Evolutionary conservation across 1,140 invertebrate genomes (phyloP).

Genomic region (Batillaria attramentaria): DNA sequence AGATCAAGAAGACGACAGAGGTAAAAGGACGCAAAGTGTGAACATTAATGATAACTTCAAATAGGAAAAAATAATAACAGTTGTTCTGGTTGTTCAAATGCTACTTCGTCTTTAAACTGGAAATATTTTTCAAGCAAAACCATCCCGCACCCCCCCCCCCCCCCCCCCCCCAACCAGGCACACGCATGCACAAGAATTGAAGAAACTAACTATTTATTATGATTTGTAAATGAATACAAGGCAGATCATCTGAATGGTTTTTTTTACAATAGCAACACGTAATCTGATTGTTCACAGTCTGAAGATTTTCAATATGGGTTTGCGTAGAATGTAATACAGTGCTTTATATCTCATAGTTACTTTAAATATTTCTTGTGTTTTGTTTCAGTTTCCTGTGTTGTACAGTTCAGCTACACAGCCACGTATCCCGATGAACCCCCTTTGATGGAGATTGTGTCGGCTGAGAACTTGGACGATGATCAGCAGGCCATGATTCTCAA

Average conservation of each 20-base stretch:
- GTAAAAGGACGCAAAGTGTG: background rate
- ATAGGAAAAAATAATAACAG: background rate
- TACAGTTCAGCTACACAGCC: constrained; percentile 87
- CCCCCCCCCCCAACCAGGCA: background rate
- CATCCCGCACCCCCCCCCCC: background rate
- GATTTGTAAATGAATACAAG: background rate
- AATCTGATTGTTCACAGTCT: too few species aligned
- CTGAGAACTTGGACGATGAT: constrained; percentile 84
- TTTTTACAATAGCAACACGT: background rate
- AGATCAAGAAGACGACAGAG: constrained; percentile 11
- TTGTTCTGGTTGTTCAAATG: too few species aligned
- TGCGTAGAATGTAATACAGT: background rate
- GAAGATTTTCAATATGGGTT: too few species aligned
- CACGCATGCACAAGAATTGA: too few species aligned
- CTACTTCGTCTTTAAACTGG: background rate
- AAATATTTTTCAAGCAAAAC: background rate
- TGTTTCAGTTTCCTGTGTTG: constrained; percentile 58
- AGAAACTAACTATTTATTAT: background rate
- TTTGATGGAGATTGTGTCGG: constrained; percentile 83
- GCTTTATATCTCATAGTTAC: constrained; percentile 5
- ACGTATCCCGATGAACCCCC: constrained; percentile 92
- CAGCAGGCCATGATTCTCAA: constrained; percentile 75
- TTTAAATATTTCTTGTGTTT: background rate
- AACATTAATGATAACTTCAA: background rate
- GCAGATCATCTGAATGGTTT: background rate